Evolutionary conservation across 2,797 vertebrate species (phyloP), one percentile per base, ranked within the genome.

Genomic region (Naso thynnoides): DNA sequence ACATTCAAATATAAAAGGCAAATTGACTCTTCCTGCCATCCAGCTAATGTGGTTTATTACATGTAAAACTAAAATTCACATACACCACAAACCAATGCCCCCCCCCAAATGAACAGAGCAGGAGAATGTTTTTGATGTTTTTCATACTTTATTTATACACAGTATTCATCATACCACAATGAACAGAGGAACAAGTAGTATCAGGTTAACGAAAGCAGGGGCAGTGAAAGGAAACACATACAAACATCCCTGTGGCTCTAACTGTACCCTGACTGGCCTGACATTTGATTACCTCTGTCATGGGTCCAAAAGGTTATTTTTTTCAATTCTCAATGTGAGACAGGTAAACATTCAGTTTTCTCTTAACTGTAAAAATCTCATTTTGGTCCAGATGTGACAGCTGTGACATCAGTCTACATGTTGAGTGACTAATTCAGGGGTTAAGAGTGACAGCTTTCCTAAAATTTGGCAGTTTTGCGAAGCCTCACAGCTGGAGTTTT

Each of bases 111-210:
- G 21, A 64, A 24, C 9, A 61, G 36, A 69, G 18, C 24, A 31
- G 18, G 29, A 63, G 0, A 8, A 73, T 62, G 70, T 86, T 86
- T 90, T 79, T 87, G 6, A 73, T 62, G 70, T 86, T 86, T 90
- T 79, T 87, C 60, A 89, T 91, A 89, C 87, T 93, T 95, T 95
- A 95, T 95, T 95, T 80, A 85, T 92, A 92, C 89, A 94, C 90
- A 90, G 92, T 92, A 88, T 92, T 86, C 78, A 89, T 91, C 91
- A 92, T 90, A 91, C 81, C 86, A 94, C 93, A 94, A 90, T 88
- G 74, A 94, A 94, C 93, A 94, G 70, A 93, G 89, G 86, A 91
- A 92, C 85, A 83, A 82, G 82, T 89, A 91, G 71, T 91, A 75
- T 85, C 70, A 77, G 90, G 81, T 79, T 73, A 92, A 85, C 91